Base-by-base conservation (phyloP, 2,797 vertebrate genomes). In the Tenualosa thibaudeaui region DNA sequence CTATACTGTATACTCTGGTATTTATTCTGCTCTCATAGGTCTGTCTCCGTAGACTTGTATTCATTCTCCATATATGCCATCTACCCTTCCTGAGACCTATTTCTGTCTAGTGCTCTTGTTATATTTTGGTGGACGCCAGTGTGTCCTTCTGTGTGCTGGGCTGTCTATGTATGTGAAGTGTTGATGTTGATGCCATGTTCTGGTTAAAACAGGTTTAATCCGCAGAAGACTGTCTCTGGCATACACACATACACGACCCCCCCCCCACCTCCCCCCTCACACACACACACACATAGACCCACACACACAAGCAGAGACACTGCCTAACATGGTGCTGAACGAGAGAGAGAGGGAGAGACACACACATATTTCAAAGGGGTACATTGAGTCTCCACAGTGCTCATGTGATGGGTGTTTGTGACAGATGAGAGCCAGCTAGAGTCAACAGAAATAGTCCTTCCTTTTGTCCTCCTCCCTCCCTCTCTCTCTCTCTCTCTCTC, bases 251-350 rank as follows among this genome's bases (percentile, higher is more conserved):
- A 12, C 24, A 26, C n/a, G 3, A 46, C 46, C 7, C 46, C 46
- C 46, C 46, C 46, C 1, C 46, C 7, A 1, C 46, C 46, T 3
- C 46, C 1, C 46, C 46, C 46, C 46, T 46, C 7, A 68, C 62
- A 31, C 62, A 71, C 26, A 71, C 65, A 4, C 26, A 71, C 10
- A 71, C 12, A 4, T 26, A 5, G 26, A 15, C 31, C 31, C 31
- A 22, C 65, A 78, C 31, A 22, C 65, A 78, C 31, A 40, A 40
- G 40, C 71, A 40, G 40, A 75, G 71, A 78, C 71, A 78, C 71
- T 78, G 37, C 71, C 71, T 78, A 78, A 78, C 71, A 78, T 78
- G 71, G 71, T 78, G 71, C 37, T 78, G 87, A 17, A 87, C 90
- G 22, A 19, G 85, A 3, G 13, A 68, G 3, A 68, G 9, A 15